Conservation (phyloP, 2,797 vertebrate species). For the Mallotus villosus region DNA sequence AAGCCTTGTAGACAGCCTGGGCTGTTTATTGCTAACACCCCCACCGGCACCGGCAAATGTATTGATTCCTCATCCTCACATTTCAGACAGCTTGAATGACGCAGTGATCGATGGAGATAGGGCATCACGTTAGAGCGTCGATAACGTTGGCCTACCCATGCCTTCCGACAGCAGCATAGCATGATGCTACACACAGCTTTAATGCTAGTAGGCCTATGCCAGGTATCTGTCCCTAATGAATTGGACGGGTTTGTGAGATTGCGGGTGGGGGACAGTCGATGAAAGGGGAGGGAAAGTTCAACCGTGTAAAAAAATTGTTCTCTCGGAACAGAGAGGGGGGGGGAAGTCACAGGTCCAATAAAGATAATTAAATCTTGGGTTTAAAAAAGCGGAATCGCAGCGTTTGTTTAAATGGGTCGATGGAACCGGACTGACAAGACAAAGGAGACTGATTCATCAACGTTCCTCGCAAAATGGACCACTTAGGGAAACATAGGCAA, state of each 20-base stretch:
- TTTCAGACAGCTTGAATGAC: conserved; percentile 56
- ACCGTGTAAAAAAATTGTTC: conserved; percentile 12
- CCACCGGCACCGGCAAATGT: conserved; percentile 38
- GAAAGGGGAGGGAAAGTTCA: background rate
- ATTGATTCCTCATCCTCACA: conserved; percentile 59
- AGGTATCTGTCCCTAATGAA: background rate
- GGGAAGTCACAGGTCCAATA: conserved; percentile 35
- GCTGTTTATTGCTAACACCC: conserved; percentile 62
- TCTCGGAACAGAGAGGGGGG: background rate
- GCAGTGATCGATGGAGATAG: conserved; percentile 37
- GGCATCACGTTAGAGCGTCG: conserved; percentile 19
- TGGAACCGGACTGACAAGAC: conserved; percentile 65
- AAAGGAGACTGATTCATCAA: conserved; percentile 62
- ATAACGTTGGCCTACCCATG: background rate
- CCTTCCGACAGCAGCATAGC: background rate
- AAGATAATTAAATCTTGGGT: conserved; percentile 57
- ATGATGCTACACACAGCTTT: background rate
- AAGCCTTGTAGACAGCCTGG: conserved; percentile 16
- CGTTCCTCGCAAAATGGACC: conserved; percentile 55
- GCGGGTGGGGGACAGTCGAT: background rate
- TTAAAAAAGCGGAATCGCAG: conserved; percentile 59
- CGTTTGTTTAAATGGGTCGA: conserved; percentile 64
- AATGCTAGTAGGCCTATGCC: too few species aligned
- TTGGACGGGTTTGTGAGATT: background rate
- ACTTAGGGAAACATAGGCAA: conserved; percentile 58